Evolutionary conservation across 2,113 vertebrate genomes (phyloP), one percentile per base, ranked within the genome.

Genomic region (Delphinapterus leucas): DNA sequence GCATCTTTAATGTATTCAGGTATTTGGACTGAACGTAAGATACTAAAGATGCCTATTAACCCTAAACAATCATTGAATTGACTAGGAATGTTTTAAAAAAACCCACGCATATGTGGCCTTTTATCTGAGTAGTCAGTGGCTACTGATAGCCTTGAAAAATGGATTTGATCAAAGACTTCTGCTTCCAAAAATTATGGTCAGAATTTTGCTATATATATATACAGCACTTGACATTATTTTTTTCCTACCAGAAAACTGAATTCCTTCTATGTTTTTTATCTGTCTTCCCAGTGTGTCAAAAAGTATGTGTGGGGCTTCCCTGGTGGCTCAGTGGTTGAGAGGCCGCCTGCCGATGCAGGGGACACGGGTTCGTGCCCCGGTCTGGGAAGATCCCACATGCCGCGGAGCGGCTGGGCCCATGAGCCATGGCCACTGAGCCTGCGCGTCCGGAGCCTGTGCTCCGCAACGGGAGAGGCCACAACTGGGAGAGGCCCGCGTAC

Each of bases 1-100:
- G 81, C 13, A 63, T 81, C 31, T 97, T 61, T 77, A 92, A 92
- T 36, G 81, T 68, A 77, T 61, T 93, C 71, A 96, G 70, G 79
- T 65, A 36, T 63, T 77, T 88, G 53, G 25, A 82, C 47, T 87
- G 61, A 90, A 73, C 11, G 49, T 88, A 49, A 89, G 87, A 41
- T 58, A 36, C 3, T 95, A 88, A 96, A 94, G 55, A 70, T 49
- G 89, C 12, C 63, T 79, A 41, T 82, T 86, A 93, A 90, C 33
- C 47, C 33, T 86, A 47, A 58, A 7, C 36, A n/a, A 83, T 92
- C 68, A 68, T 5, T 71, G 61, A 85, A 94, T 79, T 82, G 33
- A 71, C 38, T 71, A 74, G 31, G 21, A 60, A 82, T 80, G 8
- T 68, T 60, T 36, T 61, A 6, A 14, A 36, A 84, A 71, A 20